Evolutionary conservation across 2,113 vertebrate genomes (phyloP).

Genomic region (Calyptomena viridis): DNA sequence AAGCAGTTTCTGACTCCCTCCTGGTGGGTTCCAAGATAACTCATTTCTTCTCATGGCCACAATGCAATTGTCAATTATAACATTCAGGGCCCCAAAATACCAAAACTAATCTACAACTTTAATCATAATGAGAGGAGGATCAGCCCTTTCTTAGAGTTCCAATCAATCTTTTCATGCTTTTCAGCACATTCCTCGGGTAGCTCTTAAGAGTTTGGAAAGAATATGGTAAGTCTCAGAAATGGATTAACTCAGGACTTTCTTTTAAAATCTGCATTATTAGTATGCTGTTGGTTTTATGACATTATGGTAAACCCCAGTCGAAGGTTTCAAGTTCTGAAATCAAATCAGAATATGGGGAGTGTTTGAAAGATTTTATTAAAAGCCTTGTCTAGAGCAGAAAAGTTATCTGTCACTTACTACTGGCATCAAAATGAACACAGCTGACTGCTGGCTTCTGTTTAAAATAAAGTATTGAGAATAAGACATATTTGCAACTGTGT

Average conservation of each 20-base stretch:
- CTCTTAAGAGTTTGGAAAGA: constrained; percentile 43
- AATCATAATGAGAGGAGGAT: constrained; percentile 3
- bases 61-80: background rate
- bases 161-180: background rate
- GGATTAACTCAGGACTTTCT: background rate
- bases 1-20: background rate
- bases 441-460: background rate
- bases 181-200: constrained; percentile 33
- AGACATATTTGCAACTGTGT: background rate
- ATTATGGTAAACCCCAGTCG: constrained; percentile 9
- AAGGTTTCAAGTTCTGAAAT: constrained; percentile 53
- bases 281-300: constrained; percentile 27
- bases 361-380: background rate
- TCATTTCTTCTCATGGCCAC: background rate
- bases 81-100: background rate
- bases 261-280: constrained; percentile 33
- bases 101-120: background rate
- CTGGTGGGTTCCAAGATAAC: background rate
- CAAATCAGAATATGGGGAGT: background rate
- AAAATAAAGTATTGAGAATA: background rate
- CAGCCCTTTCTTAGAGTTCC: background rate
- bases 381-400: background rate
- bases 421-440: background rate
- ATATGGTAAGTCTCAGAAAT: constrained; percentile 18
- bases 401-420: background rate